These are phyloP conservation scores for Schizaphis graminum DNA, from an alignment of 2,888 invertebrate species.

Conservation along the genomic window DNA sequence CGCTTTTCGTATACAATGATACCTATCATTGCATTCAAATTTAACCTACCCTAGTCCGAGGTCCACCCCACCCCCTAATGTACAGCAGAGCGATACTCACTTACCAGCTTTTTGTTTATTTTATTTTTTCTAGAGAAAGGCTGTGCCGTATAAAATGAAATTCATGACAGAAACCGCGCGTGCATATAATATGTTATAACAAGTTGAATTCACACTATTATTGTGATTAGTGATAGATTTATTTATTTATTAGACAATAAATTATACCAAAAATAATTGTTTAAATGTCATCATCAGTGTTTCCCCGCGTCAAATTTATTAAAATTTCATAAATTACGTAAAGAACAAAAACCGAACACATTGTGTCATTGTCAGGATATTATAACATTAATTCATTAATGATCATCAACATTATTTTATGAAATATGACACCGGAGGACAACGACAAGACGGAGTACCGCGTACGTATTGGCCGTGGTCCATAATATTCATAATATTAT, in stretches of 20 bases:
- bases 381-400: background rate
- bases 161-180: background rate
- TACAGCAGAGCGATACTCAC: too few relatives aligned
- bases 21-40: too few relatives aligned
- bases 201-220: background rate
- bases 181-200: background rate
- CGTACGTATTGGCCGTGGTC: slow-evolving; percentile 30
- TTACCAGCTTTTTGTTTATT: too few relatives aligned
- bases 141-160: background rate
- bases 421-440: slow-evolving; percentile 55
- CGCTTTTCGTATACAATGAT: too few relatives aligned
- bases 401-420: background rate
- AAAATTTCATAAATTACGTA: background rate
- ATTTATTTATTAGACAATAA: background rate
- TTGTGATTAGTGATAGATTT: background rate
- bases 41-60: too few relatives aligned
- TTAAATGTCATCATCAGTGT: background rate
- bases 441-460: background rate
- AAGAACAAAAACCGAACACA: background rate
- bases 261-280: background rate
- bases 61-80: too few relatives aligned
- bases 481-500: slow-evolving; percentile 16
- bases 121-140: background rate
- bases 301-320: background rate
- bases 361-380: background rate